These are phyloP conservation scores for Drosophila kepulauana DNA, from an alignment of 1,140 invertebrate genomes.

Conservation along the genomic window DNA sequence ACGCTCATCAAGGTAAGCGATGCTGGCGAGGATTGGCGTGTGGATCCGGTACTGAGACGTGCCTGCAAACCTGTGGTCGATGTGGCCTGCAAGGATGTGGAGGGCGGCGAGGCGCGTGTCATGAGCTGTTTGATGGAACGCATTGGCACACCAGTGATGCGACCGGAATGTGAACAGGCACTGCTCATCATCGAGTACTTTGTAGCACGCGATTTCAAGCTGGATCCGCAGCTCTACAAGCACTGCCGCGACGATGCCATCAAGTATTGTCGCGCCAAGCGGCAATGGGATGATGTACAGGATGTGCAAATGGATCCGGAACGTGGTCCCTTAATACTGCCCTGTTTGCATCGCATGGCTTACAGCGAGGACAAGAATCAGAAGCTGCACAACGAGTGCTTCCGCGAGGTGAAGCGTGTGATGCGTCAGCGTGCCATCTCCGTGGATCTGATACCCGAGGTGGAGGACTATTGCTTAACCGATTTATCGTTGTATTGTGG, in stretches of 20 bases:
- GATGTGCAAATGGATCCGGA: slow-evolving; percentile 89
- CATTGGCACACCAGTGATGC: slow-evolving; percentile 94
- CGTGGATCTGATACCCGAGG: slow-evolving; percentile 96
- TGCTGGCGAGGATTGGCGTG: slow-evolving; percentile 95
- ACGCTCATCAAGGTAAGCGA: slow-evolving; percentile 92
- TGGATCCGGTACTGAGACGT: slow-evolving; percentile 94
- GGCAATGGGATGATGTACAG: slow-evolving; percentile 90
- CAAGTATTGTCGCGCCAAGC: slow-evolving; percentile 92
- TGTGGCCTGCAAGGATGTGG: slow-evolving; percentile 89
- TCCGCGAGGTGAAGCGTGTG: slow-evolving; percentile 92
- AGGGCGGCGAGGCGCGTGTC: slow-evolving; percentile 91
- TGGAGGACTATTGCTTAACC: slow-evolving; percentile 95
- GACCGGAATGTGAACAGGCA: slow-evolving; percentile 94
- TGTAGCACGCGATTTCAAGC: slow-evolving; percentile 96
- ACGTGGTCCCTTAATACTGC: slow-evolving; percentile 92
- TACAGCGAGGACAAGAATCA: slow-evolving; percentile 90
- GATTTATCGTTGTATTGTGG: slow-evolving; percentile 94
- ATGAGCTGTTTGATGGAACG: slow-evolving; percentile 98
- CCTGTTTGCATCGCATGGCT: slow-evolving; percentile 96
- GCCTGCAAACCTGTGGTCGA: slow-evolving; percentile 94
- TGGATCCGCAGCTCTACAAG: slow-evolving; percentile 95
- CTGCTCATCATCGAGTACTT: slow-evolving; percentile 99
- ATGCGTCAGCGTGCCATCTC: slow-evolving; percentile 96
- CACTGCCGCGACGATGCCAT: slow-evolving; percentile 95
- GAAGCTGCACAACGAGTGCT: slow-evolving; percentile 88